Evolutionary conservation across 2,113 vertebrate species (phyloP).

Genomic region (Mus spicilegus): DNA sequence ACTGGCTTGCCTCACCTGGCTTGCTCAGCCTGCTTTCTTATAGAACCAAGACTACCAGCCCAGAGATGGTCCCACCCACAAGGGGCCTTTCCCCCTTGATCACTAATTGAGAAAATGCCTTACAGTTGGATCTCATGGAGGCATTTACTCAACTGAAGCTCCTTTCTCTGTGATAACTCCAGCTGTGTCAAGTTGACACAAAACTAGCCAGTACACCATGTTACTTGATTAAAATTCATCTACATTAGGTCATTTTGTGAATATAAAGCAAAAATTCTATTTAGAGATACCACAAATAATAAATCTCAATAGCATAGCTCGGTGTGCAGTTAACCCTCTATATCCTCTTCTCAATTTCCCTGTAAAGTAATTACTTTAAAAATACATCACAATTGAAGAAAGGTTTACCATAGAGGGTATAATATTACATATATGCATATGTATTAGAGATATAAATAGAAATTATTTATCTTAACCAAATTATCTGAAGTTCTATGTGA

Average conservation of each 20-base stretch:
- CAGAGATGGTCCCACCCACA: too few relatives aligned
- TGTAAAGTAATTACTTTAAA: constrained; percentile 63
- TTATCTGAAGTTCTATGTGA: constrained; percentile 28
- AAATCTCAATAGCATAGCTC: constrained; percentile 49
- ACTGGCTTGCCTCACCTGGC: too few relatives aligned
- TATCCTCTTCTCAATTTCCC: neutral
- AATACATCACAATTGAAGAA: constrained; percentile 50
- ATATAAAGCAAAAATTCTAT: constrained; percentile 57
- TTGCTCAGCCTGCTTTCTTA: too few relatives aligned
- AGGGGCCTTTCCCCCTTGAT: too few relatives aligned
- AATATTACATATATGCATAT: neutral
- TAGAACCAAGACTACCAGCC: too few relatives aligned
- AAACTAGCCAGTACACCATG: too few relatives aligned
- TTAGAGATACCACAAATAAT: constrained; percentile 41
- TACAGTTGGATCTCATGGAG: too few relatives aligned
- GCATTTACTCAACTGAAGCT: too few relatives aligned
- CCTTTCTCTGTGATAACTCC: too few relatives aligned
- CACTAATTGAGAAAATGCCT: too few relatives aligned
- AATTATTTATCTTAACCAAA: constrained; percentile 53
- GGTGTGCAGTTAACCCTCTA: constrained; percentile 38
- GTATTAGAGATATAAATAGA: neutral
- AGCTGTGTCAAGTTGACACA: too few relatives aligned
- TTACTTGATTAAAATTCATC: too few relatives aligned
- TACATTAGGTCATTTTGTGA: neutral
- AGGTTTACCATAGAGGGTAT: constrained; percentile 3